A percentile compares a stretch with the other conserved stretches of the same genome.
Evolutionary conservation across 2,888 invertebrate species (phyloP).

Genomic region (Hirtodrosophila histrioides): DNA sequence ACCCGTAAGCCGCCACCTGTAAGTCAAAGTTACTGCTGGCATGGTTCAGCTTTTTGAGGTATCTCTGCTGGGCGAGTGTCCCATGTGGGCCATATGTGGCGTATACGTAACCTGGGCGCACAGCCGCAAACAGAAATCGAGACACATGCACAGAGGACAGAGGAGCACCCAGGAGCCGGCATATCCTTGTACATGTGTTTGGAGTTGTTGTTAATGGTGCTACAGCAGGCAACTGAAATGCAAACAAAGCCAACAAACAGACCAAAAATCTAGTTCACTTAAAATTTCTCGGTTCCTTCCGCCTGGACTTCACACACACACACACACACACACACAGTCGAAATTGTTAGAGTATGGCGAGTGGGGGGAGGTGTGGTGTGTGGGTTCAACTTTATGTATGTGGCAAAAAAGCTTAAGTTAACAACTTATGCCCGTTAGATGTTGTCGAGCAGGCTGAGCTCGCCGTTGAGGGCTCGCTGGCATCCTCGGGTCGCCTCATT

Average conservation of each 20-base stretch:
- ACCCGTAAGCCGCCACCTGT: conserved; percentile 8
- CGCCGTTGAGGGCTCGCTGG: no score
- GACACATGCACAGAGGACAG: conserved; percentile 6
- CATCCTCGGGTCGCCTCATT: conserved; percentile 41
- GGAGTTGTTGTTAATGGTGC: conserved; percentile 47
- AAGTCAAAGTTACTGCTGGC: conserved; percentile 23
- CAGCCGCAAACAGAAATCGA: conserved; percentile 51
- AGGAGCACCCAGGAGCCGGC: conserved; percentile 14
- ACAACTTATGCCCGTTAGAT: conserved; percentile 67
- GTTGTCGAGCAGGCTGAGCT: conserved; percentile 4
- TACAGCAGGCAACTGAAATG: conserved; percentile 37
- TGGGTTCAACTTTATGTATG: conserved; percentile 35
- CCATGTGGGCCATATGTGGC: conserved; percentile 35
- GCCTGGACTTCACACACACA: conserved; percentile 26
- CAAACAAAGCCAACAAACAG: conserved; percentile 64
- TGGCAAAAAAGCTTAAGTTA: conserved; percentile 73
- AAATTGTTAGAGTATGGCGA: no score
- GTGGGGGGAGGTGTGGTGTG: background rate
- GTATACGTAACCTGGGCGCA: conserved; percentile 41
- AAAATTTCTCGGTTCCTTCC: conserved; percentile 80
- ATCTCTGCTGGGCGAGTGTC: conserved; percentile 29
- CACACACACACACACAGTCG: background rate
- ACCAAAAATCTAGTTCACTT: conserved; percentile 78
- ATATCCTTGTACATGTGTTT: conserved; percentile 32
- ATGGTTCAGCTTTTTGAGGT: conserved; percentile 33